Evolutionary conservation across 2,113 vertebrate genomes (phyloP).

Genomic region (Sterrhoptilus dennistouni): DNA sequence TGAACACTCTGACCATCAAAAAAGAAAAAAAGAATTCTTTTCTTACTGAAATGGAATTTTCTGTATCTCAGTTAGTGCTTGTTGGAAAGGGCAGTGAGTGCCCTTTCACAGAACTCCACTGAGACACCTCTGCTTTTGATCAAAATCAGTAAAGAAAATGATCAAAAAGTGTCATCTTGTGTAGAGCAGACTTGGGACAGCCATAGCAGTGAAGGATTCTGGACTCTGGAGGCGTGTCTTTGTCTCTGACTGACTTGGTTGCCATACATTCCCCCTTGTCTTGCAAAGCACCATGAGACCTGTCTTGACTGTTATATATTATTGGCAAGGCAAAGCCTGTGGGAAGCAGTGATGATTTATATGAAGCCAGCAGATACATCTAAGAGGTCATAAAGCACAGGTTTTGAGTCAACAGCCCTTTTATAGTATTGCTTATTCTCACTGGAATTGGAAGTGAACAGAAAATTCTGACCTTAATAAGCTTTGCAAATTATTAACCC

Average conservation of each 20-base stretch:
- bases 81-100: too few species aligned
- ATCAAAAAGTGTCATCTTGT: not conserved
- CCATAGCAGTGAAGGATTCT: accelerated
- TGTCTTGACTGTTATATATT: not conserved
- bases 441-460: not conserved
- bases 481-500: not conserved
- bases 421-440: not conserved
- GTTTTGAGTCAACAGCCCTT: not conserved
- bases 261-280: not conserved
- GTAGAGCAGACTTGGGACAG: not conserved
- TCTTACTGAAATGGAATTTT: not conserved
- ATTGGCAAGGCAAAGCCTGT: not conserved
- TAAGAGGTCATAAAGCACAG: not conserved
- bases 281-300: not conserved
- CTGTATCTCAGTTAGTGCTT: not conserved
- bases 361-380: not conserved
- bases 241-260: not conserved
- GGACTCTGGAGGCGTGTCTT: not conserved
- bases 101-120: not conserved
- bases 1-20: not conserved
- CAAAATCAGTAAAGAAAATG: not conserved
- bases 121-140: not conserved
- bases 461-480: not conserved
- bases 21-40: accelerated
- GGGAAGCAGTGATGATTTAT: not conserved